Evolutionary conservation across 2,797 vertebrate genomes (phyloP).

Genomic region (Pangasius djambal): DNA sequence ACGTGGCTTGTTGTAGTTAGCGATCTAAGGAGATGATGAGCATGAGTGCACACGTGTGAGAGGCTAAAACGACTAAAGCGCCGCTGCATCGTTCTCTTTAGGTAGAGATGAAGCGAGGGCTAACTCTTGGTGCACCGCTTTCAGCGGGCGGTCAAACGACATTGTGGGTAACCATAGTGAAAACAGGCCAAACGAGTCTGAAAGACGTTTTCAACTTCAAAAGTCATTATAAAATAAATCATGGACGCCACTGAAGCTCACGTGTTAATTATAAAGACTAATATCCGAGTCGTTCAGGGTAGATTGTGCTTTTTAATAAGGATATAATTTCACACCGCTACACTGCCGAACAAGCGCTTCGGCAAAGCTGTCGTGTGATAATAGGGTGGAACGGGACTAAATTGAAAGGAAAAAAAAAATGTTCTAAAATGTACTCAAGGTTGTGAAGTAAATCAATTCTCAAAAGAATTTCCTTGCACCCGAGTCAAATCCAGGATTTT

Average conservation of each 20-base stretch:
- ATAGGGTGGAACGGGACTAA: background rate
- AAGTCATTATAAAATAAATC: background rate
- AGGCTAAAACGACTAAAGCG: background rate
- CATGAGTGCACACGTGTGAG: accelerated
- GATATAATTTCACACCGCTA: background rate
- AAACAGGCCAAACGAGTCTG: background rate
- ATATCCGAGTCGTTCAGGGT: background rate
- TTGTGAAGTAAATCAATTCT: background rate
- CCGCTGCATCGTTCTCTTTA: background rate
- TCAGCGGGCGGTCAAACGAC: background rate
- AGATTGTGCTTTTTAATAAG: background rate
- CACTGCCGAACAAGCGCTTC: background rate
- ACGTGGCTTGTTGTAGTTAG: background rate
- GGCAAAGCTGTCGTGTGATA: background rate
- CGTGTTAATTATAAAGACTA: background rate
- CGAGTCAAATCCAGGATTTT: background rate
- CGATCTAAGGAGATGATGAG: background rate
- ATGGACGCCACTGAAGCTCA: background rate
- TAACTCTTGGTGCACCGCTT: background rate
- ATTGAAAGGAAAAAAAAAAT: too few species aligned
- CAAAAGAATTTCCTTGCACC: background rate
- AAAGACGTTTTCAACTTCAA: background rate
- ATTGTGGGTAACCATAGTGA: background rate
- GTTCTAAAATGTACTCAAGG: background rate
- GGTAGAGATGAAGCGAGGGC: background rate